Evolutionary conservation across 2,113 vertebrate genomes (phyloP), one percentile per base, ranked within the genome.

Genomic region (Bombycilla garrulus): DNA sequence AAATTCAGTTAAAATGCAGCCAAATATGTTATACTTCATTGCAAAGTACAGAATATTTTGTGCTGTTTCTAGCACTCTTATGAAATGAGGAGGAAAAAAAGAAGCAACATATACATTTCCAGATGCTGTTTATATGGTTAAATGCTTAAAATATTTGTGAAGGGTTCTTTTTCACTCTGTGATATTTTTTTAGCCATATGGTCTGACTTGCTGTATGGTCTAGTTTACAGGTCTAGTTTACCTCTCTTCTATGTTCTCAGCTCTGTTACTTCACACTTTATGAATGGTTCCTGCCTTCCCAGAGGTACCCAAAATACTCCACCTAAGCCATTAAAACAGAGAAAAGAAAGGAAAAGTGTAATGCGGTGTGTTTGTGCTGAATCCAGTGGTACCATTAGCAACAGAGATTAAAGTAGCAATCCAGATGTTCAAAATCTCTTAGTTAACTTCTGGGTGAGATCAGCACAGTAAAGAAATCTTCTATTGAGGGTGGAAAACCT

Each of bases 1-100:
- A 81, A 90, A 92, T 88, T 93, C 57, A 22, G 56, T 92, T 89
- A 81, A 94, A 96, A 88, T 84, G 47, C 67, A 93, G 64, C 45
- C 57, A 90, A 85, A 58, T 74, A 29, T 23, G 56, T 81, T 94
- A 51, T 74, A 74, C 72, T 84, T 88, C 77, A 40, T 60, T 71
- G 57, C n/a, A 74, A 84, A 79, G 77, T 70, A 36, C 60, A 78
- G 60, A 91, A 73, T 88, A 73, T 91, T 83, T 86, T 72, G 13
- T 86, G 51, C 62, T 88, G 22, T 35, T 90, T 91, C 72, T 88
- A 80, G 47, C 42, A 71, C 44, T 12, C 28, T 71, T 88, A 62
- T 62, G 72, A 88, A 79, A 58, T 51, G 4, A 74, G 12, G 6
- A 50, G 6, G 1, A 29, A 51, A 70, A 88, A 62, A 79, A 26